A percentile compares a stretch with the other conserved stretches of the same genome.
Evolutionary conservation across 2,113 vertebrate species (phyloP).

Genomic region (Sakesphorus luctuosus): DNA sequence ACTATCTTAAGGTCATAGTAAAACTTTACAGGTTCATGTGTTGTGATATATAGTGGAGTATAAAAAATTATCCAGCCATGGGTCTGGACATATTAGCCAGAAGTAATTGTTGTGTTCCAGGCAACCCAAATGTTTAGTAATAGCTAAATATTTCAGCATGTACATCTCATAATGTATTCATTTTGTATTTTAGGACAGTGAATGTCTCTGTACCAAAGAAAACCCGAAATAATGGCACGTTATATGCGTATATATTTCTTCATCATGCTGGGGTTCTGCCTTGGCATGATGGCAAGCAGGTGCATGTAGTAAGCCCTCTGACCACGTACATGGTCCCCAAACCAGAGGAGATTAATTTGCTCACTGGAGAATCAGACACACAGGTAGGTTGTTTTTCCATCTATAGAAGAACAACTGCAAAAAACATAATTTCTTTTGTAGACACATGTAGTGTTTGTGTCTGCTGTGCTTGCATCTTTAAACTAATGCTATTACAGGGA

Average conservation of each 20-base stretch:
- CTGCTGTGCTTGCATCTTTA: not conserved
- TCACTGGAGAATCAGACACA: constrained; percentile 82
- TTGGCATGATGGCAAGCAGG: constrained; percentile 90
- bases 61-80: not conserved
- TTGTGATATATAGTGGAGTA: not conserved
- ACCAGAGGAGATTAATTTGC: constrained; percentile 90
- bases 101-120: not conserved
- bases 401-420: not conserved
- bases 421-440: not conserved
- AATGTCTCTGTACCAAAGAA: constrained; percentile 96
- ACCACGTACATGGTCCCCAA: constrained; percentile 96
- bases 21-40: not conserved
- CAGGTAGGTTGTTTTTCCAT: constrained; percentile 72
- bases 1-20: not conserved
- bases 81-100: not conserved
- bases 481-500: not conserved
- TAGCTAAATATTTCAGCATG: not conserved
- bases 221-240: constrained; percentile 92
- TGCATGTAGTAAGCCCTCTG: constrained; percentile 91
- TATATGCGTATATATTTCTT: constrained; percentile 92
- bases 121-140: not conserved
- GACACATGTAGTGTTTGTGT: not conserved
- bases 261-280: constrained; percentile 89
- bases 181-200: constrained; percentile 80
- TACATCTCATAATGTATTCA: not conserved